Conservation (phyloP, 1,140 invertebrate genomes). For the Neodiprion pinetum region DNA sequence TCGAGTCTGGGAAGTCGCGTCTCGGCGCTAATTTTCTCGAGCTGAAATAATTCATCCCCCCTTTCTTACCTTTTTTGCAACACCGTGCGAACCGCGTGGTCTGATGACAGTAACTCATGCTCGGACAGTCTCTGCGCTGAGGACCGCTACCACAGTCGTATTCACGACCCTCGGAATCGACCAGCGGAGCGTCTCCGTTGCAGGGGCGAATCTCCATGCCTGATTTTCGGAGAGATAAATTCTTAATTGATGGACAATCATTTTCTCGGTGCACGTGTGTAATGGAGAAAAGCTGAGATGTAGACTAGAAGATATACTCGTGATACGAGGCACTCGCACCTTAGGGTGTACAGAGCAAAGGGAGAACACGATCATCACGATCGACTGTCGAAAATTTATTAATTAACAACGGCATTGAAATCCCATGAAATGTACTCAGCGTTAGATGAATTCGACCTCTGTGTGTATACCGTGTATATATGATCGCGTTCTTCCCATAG, state of each 20-base stretch:
- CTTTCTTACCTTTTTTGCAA: slow-evolving; percentile 75
- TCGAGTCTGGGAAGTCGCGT: background rate
- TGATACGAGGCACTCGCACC: background rate
- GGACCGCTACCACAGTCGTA: slow-evolving; percentile 86
- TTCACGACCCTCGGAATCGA: slow-evolving; percentile 75
- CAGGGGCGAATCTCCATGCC: slow-evolving; percentile 87
- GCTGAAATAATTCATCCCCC: slow-evolving; percentile 31
- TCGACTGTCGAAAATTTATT: too few species aligned
- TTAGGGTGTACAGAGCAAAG: slow-evolving; percentile 11
- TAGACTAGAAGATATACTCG: background rate
- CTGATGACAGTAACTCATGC: slow-evolving; percentile 84
- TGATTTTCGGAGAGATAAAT: slow-evolving; percentile 44
- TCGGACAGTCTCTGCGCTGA: slow-evolving; percentile 79
- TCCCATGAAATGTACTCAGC: too few species aligned
- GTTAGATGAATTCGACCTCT: too few species aligned
- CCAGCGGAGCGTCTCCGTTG: slow-evolving; percentile 80
- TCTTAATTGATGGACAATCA: too few species aligned
- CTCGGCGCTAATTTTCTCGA: slow-evolving; percentile 30
- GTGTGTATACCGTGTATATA: too few species aligned
- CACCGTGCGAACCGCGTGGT: slow-evolving; percentile 81
- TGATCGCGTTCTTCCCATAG: too few species aligned
- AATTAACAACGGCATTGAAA: too few species aligned
- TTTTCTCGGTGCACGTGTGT: background rate
- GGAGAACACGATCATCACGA: slow-evolving; percentile 27
- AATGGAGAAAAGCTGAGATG: background rate